Evolutionary conservation across 2,888 invertebrate genomes (phyloP).

Genomic region (Leptopilina drosophilae): DNA sequence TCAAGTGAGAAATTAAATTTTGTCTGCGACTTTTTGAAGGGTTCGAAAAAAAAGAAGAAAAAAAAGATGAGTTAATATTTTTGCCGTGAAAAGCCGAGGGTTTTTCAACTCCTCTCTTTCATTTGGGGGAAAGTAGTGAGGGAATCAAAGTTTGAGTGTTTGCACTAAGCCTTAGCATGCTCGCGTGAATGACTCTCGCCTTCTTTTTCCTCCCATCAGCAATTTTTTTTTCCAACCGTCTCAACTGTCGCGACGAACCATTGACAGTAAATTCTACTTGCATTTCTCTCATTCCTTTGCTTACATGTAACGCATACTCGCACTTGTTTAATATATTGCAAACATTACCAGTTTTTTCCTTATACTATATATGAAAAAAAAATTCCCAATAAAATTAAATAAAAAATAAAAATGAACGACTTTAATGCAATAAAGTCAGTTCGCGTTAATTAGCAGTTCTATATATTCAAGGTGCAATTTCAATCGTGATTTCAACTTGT

Average conservation of each 20-base stretch:
- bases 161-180: conserved; percentile 36
- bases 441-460: conserved; percentile 13
- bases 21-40: neutral
- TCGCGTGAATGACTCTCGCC: conserved; percentile 28
- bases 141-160: conserved; percentile 37
- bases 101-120: conserved; percentile 18
- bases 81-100: conserved; percentile 25
- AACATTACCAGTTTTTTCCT: conserved; percentile 2
- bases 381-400: neutral
- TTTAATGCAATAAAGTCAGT: neutral
- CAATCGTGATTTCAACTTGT: conserved; percentile 12
- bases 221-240: conserved; percentile 10
- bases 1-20: conserved; percentile 2
- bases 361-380: neutral
- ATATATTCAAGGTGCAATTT: conserved; percentile 6
- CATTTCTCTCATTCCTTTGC: neutral
- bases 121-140: conserved; percentile 22
- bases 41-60: neutral
- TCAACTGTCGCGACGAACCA: conserved; percentile 12
- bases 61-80: conserved; percentile 13
- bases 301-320: neutral
- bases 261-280: conserved; percentile 15
- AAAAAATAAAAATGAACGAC: no score
- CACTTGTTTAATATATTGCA: conserved; percentile 28
- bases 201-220: conserved; percentile 10